Base-by-base conservation (phyloP, 2,113 vertebrate species). In the Cheirogaleus medius region DNA sequence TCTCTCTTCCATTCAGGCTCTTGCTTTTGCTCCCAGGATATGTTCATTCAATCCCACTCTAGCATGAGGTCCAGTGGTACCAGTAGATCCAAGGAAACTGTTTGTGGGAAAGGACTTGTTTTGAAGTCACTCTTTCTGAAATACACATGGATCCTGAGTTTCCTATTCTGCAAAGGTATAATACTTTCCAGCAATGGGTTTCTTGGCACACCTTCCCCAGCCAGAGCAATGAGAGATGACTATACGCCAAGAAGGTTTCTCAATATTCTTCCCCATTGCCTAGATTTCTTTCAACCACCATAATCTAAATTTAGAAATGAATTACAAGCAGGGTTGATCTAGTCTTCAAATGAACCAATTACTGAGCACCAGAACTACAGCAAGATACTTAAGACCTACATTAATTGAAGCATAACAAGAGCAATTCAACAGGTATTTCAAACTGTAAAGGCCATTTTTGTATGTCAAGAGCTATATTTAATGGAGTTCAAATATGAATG, bases 221-320 rank as follows among this genome's bases (percentile, higher is more conserved):
- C 14, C 42, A 32, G 29, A 56, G 54, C 39, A 74, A 49, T 27
- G 47, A 85, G 42, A 63, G 27, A 77, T 54, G 58, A 82, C 78
- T 47, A 17, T 63, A 39, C 15, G 56, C 37, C 11, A 58, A n/a
- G 66, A 77, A 63, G 11, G 5, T 84, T 91, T 64, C 47, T 87
- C 23, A 47, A 25, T 20, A 25, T 90, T 66, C 25, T 87, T 47
- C 47, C 44, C 42, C 29, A 49, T 49, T 87, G 64, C n/a, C 39
- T 66, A 69, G n/a, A 87, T 74, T 84, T 95, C 25, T 87, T 64
- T 11, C 25, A 73, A 68, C 47, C 18, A 27, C 21, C 25, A 21
- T 87, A 69, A 91, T 80, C 82, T 95, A 87, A 90, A 81, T 74
- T 95, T 93, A 86, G 90, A 82, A 95, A 64, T 66, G 64, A 94